Base-by-base conservation (phyloP, 2,797 vertebrate species). In the Gymnodraco acuticeps region DNA sequence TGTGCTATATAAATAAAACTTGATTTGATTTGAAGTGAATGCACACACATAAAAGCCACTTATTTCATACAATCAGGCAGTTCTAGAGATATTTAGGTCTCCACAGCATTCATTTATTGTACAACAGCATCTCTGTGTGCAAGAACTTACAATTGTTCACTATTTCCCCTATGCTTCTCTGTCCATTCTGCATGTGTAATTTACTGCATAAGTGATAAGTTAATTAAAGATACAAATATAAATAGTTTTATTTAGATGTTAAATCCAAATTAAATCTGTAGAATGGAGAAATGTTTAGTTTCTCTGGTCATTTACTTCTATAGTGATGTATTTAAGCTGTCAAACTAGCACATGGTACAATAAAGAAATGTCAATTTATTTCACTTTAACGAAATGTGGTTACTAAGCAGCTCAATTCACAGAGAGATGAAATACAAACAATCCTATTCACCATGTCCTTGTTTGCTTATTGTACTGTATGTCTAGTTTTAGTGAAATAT, bases 391-490 rank as follows among this genome's bases (percentile, higher is more conserved):
- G 11, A 54, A 20, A 43, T 13, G 17, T 53, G 62, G 50, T 27
- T 27, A 27, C 27, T 27, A 27, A 27, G 27, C 27, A 43, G 3
- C 7, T 54, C 38, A 0, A 27, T 46, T 15, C 33, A 46, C 33
- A 8, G 12, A 46, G 8, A 15, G 23, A 55, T 55, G 19, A 55
- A 46, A 67, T 4, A 55, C 42, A n/a, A 16, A 0, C 31, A 46
- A 33, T 13, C 19, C 15, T 52, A 20, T 23, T 11, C 50, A 65
- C 15, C 14, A 17, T 42, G 10, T 42, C 48, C 1, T 7, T 62
- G 60, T 48, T 33, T 17, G 59, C 14, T 65, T 52, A 45, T 43
- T 66, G 10, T 42, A 45, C 27, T 66, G 15, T 31, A 31, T 43
- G 41, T 46, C 33, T 38, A 38, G 33, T 38, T 38, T 38, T 38